Evolutionary conservation across 2,797 vertebrate species (phyloP).

Genomic region (Silurus lanzhouensis): DNA sequence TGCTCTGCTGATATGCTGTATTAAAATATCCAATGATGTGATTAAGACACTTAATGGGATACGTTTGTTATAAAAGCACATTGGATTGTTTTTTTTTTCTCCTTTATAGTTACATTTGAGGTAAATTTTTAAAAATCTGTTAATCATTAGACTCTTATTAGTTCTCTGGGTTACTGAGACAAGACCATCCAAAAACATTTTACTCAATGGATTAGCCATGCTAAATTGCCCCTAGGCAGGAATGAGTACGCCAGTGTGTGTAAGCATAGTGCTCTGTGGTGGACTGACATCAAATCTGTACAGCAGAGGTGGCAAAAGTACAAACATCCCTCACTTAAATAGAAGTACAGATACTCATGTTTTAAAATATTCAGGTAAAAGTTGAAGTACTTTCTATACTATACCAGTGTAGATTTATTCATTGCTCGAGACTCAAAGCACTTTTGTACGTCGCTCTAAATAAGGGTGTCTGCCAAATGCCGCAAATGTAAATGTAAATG

Average conservation of each 20-base stretch:
- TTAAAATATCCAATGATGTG: not conserved
- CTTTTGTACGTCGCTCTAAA: too few species aligned
- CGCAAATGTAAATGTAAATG: too few species aligned
- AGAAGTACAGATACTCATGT: too few species aligned
- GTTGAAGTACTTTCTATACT: too few species aligned
- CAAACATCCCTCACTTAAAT: too few species aligned
- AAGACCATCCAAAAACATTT: not conserved
- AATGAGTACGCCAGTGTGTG: not conserved
- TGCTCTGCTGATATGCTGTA: not conserved
- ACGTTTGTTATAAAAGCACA: not conserved
- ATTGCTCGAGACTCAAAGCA: too few species aligned
- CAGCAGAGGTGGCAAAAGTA: too few species aligned
- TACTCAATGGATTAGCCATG: not conserved
- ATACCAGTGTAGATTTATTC: too few species aligned
- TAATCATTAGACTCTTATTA: not conserved
- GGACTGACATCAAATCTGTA: not conserved
- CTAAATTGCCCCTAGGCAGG: not conserved
- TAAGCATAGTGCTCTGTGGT: not conserved
- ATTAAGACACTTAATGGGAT: not conserved
- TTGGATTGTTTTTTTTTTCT: not conserved
- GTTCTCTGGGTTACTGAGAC: not conserved
- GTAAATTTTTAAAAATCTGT: not conserved
- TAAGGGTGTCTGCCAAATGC: too few species aligned
- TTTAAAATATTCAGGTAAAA: too few species aligned
- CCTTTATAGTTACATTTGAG: not conserved